A percentile compares a stretch with the other conserved stretches of the same genome.
Conservation (phyloP, 2,113 vertebrate species). For the Caranx melampygus region DNA sequence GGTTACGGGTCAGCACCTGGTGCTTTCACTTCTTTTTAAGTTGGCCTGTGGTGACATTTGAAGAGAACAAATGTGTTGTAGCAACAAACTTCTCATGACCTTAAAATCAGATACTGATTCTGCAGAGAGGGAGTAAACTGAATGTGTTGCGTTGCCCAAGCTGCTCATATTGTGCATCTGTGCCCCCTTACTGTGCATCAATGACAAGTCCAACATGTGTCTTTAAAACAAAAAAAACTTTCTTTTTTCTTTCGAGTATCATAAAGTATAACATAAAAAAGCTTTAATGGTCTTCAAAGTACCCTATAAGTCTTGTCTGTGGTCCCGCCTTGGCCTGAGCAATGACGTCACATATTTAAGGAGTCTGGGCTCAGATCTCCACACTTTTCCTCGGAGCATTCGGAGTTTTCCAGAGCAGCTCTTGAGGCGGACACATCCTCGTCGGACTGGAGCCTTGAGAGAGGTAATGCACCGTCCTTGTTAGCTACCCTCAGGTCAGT, state of each 20-base stretch:
- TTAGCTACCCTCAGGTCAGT: not conserved
- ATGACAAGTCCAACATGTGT: not conserved
- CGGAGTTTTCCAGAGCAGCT: not conserved
- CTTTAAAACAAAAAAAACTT: not conserved
- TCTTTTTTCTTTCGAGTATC: no score
- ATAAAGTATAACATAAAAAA: no score
- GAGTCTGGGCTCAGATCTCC: slow-evolving; percentile 14
- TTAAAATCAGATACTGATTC: not conserved
- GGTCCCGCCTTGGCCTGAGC: slow-evolving; percentile 38
- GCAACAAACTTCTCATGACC: not conserved
- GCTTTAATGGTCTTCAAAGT: no score
- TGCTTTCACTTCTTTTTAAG: slow-evolving; percentile 61
- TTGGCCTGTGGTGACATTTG: slow-evolving; percentile 20
- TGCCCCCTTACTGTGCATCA: no score
- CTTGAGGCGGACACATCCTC: not conserved
- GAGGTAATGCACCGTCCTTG: slow-evolving; percentile 43
- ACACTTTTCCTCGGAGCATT: slow-evolving; percentile 5
- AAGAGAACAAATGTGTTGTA: slow-evolving; percentile 1
- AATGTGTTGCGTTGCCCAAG: no score
- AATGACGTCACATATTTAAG: slow-evolving; percentile 65
- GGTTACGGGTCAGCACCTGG: not conserved
- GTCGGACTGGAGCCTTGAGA: not conserved
- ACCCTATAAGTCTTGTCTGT: not conserved
- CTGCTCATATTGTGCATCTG: no score
- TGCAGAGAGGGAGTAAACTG: not conserved